A percentile compares a stretch with the other conserved stretches of the same genome.
Conservation (phyloP, 2,113 vertebrate genomes). For the Psettodes erumei region DNA sequence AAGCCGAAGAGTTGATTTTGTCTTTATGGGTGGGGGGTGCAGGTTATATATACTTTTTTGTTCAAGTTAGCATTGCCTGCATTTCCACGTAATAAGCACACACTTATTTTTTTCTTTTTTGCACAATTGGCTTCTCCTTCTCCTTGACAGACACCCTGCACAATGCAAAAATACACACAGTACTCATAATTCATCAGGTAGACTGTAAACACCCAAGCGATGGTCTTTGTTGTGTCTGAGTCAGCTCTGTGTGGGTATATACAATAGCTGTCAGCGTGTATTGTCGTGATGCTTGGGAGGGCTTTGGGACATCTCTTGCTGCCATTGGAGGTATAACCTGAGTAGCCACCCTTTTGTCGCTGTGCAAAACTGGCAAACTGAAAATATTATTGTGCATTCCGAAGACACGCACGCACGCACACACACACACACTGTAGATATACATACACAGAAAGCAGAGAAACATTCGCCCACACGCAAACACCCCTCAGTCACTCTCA, state of each 20-base stretch:
- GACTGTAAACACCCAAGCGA: slow-evolving; percentile 25
- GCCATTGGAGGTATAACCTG: slow-evolving; percentile 51
- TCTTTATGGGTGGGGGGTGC: not conserved
- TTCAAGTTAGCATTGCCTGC: slow-evolving; percentile 17
- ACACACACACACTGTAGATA: slow-evolving; percentile 34
- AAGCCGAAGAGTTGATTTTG: slow-evolving; percentile 29
- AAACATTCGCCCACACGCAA: slow-evolving; percentile 73
- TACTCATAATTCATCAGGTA: slow-evolving; percentile 49
- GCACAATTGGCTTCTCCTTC: slow-evolving; percentile 48
- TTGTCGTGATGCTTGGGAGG: slow-evolving; percentile 31
- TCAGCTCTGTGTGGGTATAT: slow-evolving; percentile 38
- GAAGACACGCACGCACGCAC: not conserved
- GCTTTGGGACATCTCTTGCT: slow-evolving; percentile 45
- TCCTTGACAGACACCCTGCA: slow-evolving; percentile 35
- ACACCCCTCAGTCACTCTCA: slow-evolving; percentile 75
- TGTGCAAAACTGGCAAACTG: slow-evolving; percentile 32
- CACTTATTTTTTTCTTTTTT: slow-evolving; percentile 1
- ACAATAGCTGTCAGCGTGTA: slow-evolving; percentile 20
- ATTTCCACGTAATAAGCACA: slow-evolving; percentile 63
- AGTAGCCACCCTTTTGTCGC: slow-evolving; percentile 51
- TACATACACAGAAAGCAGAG: slow-evolving; percentile 58
- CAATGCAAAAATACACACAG: slow-evolving; percentile 47
- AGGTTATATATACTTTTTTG: not conserved
- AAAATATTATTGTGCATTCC: slow-evolving; percentile 57
- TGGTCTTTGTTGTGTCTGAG: slow-evolving; percentile 25